These are phyloP conservation scores for Cyprinodon diabolis DNA, from an alignment of 2,797 vertebrate genomes.

Conservation along the genomic window DNA sequence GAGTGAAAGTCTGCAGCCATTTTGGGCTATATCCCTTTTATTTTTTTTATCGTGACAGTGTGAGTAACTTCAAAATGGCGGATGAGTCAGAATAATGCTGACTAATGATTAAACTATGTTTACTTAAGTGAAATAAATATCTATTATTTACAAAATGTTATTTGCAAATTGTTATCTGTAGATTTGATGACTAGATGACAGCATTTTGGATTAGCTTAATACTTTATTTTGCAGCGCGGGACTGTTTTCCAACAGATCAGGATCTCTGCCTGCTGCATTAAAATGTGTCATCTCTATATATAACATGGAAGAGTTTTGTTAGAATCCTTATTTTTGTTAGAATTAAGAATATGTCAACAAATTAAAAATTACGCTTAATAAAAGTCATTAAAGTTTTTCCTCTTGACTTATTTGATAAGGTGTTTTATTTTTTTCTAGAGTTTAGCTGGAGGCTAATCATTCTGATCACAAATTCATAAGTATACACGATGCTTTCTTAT, in stretches of 20 bases:
- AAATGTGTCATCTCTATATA: not conserved
- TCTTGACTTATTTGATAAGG: not conserved
- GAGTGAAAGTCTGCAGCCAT: constrained; percentile 63
- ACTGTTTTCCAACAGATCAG: not conserved
- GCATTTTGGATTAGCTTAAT: not conserved
- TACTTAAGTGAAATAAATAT: not conserved
- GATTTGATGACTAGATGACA: not conserved
- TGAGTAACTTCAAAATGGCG: constrained; percentile 59
- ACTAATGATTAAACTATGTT: not conserved
- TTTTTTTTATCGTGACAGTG: constrained; percentile 50
- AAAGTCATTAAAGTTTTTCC: not conserved
- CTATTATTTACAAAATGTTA: not conserved
- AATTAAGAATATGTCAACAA: not conserved
- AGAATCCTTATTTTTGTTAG: too few relatives aligned
- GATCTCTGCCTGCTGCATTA: not conserved
- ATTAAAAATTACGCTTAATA: not conserved
- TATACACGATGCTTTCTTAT: too few relatives aligned
- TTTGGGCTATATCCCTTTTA: constrained; percentile 53
- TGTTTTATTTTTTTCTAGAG: not conserved
- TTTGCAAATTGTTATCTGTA: not conserved
- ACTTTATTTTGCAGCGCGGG: not conserved
- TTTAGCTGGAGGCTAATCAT: not conserved
- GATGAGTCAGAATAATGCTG: constrained; percentile 21
- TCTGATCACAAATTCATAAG: not conserved
- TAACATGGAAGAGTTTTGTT: not conserved